Conservation (phyloP, 2,797 vertebrate species). For the Varecia variegata region DNA sequence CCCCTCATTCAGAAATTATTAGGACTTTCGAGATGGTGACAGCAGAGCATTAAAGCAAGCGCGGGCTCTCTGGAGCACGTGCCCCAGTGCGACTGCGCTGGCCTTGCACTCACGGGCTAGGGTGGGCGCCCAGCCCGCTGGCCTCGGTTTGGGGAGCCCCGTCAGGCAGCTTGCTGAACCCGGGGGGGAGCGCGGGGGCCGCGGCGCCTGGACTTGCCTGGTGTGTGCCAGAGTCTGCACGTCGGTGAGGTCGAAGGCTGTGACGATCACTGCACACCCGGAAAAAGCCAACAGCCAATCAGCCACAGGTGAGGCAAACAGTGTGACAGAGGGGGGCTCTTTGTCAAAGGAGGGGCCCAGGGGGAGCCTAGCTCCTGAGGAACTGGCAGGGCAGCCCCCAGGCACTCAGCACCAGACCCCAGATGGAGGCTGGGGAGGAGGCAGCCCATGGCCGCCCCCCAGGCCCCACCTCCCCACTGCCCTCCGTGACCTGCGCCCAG, state of each 20-base stretch:
- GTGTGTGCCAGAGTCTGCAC: constrained; percentile 92
- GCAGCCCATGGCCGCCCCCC: neutral
- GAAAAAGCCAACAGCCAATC: constrained; percentile 11
- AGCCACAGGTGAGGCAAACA: neutral
- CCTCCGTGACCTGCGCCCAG: neutral
- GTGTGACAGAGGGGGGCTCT: neutral
- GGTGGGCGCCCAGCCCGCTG: neutral
- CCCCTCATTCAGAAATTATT: neutral
- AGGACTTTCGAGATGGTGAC: neutral
- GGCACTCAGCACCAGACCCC: neutral
- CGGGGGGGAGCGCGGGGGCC: neutral
- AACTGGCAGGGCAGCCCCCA: neutral
- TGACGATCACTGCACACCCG: constrained; percentile 89
- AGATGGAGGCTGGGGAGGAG: neutral
- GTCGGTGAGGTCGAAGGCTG: constrained; percentile 92
- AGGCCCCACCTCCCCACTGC: neutral
- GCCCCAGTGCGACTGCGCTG: accelerated
- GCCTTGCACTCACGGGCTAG: too few species aligned
- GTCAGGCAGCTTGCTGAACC: neutral
- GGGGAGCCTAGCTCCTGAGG: neutral
- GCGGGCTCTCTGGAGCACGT: accelerated
- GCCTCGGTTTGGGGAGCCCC: neutral
- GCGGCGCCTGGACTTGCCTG: constrained; percentile 83
- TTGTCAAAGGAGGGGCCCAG: neutral
- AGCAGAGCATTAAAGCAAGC: neutral